Conservation (phyloP, 1,140 invertebrate species). For the Magallana ariakensis region DNA sequence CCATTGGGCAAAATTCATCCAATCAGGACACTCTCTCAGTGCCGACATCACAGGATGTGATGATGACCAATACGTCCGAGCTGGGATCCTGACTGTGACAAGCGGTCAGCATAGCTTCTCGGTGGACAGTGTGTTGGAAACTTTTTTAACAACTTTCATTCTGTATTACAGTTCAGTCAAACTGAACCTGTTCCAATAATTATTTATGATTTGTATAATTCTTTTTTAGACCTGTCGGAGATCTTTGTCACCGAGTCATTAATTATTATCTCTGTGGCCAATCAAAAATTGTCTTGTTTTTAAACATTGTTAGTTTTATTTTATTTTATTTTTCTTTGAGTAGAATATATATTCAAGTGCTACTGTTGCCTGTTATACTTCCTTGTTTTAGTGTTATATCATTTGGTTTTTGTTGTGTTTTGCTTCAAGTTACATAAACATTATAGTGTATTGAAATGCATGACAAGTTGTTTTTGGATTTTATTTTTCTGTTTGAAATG, state of each 20-base stretch:
- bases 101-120: no score
- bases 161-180: slow-evolving; percentile 19
- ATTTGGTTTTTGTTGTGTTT: slow-evolving; percentile 28
- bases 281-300: slow-evolving; percentile 6
- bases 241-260: background rate
- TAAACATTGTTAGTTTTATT: background rate
- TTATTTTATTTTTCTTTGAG: background rate
- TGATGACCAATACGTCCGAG: background rate
- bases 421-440: slow-evolving; percentile 10
- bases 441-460: background rate
- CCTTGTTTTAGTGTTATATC: slow-evolving; percentile 10
- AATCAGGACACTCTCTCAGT: slow-evolving; percentile 39
- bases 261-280: slow-evolving; percentile 16
- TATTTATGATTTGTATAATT: slow-evolving; percentile 30
- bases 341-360: slow-evolving; percentile 26
- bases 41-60: slow-evolving; percentile 21
- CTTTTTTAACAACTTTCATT: background rate
- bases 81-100: slow-evolving; percentile 21
- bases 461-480: background rate
- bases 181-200: slow-evolving; percentile 26
- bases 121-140: background rate
- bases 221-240: background rate
- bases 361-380: slow-evolving; percentile 6
- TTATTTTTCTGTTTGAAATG: background rate
- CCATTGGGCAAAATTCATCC: slow-evolving; percentile 36